Conservation (phyloP, 1,140 invertebrate genomes). For the Bombus superbus region DNA sequence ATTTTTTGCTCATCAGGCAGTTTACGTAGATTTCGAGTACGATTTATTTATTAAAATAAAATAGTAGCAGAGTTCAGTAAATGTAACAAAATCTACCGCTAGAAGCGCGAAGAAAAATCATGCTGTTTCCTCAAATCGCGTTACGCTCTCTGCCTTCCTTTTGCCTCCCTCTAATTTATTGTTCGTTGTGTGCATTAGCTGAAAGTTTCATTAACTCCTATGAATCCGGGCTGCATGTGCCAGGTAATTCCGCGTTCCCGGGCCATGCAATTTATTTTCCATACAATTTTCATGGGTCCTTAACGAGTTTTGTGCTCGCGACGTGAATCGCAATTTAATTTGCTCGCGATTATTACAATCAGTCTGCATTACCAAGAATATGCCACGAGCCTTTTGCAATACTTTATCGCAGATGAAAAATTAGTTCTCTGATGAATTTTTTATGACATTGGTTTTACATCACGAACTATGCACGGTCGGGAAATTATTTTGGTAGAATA, state of each 20-base stretch:
- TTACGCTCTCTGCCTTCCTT: not conserved
- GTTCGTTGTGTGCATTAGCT: conserved; percentile 57
- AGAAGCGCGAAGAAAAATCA: not conserved
- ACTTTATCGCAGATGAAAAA: not conserved
- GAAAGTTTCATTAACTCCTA: conserved; percentile 70
- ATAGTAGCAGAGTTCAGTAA: not conserved
- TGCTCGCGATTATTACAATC: conserved; percentile 38
- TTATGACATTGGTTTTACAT: not conserved
- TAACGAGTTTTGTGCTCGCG: conserved; percentile 64
- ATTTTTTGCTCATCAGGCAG: not conserved
- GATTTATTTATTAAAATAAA: not conserved
- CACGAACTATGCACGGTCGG: no score
- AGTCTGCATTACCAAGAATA: not conserved
- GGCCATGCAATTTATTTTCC: conserved; percentile 70
- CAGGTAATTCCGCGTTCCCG: conserved; percentile 43
- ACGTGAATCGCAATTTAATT: conserved; percentile 50
- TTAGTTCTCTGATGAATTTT: not conserved
- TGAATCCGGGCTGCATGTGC: conserved; percentile 53
- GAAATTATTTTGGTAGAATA: no score
- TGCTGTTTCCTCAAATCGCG: not conserved
- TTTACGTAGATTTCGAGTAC: not conserved
- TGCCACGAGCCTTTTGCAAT: not conserved
- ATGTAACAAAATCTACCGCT: not conserved
- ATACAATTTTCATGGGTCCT: conserved; percentile 71
- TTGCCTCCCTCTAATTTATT: conserved; percentile 28